A percentile compares a stretch with the other conserved stretches of the same genome.
Evolutionary conservation across 1,140 invertebrate genomes (phyloP).

Genomic region (Antheraea pernyi): DNA sequence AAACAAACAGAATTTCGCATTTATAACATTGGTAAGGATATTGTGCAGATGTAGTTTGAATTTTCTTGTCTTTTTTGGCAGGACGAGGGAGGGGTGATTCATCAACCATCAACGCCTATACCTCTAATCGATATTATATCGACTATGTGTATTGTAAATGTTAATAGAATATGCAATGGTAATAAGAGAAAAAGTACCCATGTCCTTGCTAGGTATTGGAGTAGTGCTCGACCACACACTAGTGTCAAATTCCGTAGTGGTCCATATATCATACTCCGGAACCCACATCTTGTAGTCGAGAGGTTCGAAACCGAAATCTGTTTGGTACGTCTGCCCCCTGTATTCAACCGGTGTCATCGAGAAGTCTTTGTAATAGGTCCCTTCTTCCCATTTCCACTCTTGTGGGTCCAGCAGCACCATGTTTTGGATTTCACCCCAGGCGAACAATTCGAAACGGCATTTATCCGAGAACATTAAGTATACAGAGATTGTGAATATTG

Average conservation of each 20-base stretch:
- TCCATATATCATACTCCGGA: conserved; percentile 48
- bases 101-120: no score
- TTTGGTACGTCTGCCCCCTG: conserved; percentile 33
- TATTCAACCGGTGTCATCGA: conserved; percentile 39
- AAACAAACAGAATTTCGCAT: no score
- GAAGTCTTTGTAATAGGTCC: conserved; percentile 53
- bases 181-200: not conserved
- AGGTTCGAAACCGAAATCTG: conserved; percentile 46
- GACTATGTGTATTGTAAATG: not conserved
- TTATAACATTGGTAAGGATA: no score
- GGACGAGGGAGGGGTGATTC: no score
- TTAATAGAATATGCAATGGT: not conserved
- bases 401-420: conserved; percentile 47
- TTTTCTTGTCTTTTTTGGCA: no score
- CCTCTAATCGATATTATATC: not conserved
- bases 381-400: conserved; percentile 54
- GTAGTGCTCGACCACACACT: conserved; percentile 15
- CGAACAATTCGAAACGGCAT: conserved; percentile 47
- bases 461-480: conserved; percentile 48
- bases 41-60: no score
- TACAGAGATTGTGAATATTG: conserved; percentile 44
- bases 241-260: conserved; percentile 32
- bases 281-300: conserved; percentile 42
- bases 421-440: conserved; percentile 43
- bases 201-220: conserved; percentile 9